Conservation (phyloP, 2,888 invertebrate species). For the Patella ulyssiponensis region DNA sequence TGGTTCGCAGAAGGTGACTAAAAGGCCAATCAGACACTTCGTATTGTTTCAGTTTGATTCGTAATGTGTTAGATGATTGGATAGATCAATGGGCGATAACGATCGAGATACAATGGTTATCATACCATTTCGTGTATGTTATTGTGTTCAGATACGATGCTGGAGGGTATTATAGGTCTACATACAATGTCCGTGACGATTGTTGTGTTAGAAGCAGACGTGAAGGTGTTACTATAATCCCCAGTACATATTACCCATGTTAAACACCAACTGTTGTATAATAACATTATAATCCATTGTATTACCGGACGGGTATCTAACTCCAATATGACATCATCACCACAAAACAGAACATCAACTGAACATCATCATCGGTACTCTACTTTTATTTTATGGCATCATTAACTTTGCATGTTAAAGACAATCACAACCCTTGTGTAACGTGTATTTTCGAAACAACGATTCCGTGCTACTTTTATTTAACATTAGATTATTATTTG, state of each 20-base stretch:
- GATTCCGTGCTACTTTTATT: no score
- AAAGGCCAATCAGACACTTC: neutral
- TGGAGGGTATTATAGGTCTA: neutral
- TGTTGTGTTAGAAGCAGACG: constrained; percentile 1
- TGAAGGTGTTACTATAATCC: neutral
- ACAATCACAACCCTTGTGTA: no score
- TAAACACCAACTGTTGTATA: constrained; percentile 5
- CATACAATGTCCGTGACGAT: neutral
- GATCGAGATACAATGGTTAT: neutral
- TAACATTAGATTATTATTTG: no score
- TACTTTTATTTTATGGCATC: no score
- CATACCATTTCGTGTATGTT: constrained; percentile 1
- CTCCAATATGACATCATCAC: no score
- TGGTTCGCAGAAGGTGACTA: constrained; percentile 6
- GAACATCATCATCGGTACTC: no score
- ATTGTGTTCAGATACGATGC: neutral
- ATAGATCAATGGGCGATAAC: constrained; percentile 5
- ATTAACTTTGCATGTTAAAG: no score
- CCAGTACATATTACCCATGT: neutral
- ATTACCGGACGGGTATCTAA: no score
- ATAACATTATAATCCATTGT: neutral
- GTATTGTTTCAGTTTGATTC: neutral
- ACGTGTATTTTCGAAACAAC: no score
- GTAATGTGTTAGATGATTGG: constrained; percentile 8
- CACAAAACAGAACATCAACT: no score